Evolutionary conservation across 1,140 invertebrate genomes (phyloP).

Genomic region (Drosophila orena): DNA sequence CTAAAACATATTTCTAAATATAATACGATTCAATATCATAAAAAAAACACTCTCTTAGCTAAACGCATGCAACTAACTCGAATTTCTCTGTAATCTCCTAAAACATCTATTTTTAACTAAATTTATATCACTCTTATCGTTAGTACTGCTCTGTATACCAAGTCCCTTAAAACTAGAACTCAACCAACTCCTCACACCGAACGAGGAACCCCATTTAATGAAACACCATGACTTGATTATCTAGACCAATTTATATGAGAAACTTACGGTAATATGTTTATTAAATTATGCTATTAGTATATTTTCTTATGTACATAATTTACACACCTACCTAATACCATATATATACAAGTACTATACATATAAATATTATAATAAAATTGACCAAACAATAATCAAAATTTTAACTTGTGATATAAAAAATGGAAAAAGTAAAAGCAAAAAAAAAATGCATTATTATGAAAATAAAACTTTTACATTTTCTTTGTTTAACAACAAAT

Average conservation of each 20-base stretch:
- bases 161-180: constrained; percentile 17
- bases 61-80: constrained; percentile 76
- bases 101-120: constrained; percentile 54
- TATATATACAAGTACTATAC: constrained; percentile 44
- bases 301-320: constrained; percentile 77
- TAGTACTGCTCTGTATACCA: constrained; percentile 48
- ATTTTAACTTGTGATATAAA: constrained; percentile 84
- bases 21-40: constrained; percentile 27
- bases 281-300: constrained; percentile 68
- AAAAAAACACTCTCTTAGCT: constrained; percentile 36
- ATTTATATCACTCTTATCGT: constrained; percentile 54
- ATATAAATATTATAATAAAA: constrained; percentile 59
- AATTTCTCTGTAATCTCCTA: constrained; percentile 75
- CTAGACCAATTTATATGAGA: constrained; percentile 78
- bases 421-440: constrained; percentile 51
- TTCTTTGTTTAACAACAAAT: constrained; percentile 40
- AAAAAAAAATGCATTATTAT: constrained; percentile 23
- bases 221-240: constrained; percentile 75
- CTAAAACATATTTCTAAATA: constrained; percentile 28
- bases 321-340: constrained; percentile 47
- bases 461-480: constrained; percentile 44
- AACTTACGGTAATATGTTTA: constrained; percentile 49
- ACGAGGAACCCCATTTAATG: constrained; percentile 17
- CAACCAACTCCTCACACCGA: constrained; percentile 1
- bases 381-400: constrained; percentile 84